A percentile compares a stretch with the other conserved stretches of the same genome.
These are phyloP conservation scores for Parnassius glacialis DNA, from an alignment of 2,888 invertebrate genomes.

Conservation along the genomic window DNA sequence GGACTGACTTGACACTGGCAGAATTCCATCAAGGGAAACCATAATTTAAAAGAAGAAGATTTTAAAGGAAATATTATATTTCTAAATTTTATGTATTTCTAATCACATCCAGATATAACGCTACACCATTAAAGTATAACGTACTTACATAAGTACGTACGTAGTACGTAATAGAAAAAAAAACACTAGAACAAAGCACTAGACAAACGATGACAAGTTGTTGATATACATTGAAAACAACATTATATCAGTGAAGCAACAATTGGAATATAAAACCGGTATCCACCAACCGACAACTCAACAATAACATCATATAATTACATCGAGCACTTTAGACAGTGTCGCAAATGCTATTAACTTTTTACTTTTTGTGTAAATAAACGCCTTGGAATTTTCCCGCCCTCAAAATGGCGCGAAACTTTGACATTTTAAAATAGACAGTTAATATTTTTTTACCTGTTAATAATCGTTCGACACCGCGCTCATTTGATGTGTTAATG, in stretches of 20 bases:
- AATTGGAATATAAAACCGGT: conserved; percentile 8
- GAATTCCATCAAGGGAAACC: too few species aligned
- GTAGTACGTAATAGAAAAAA: too few species aligned
- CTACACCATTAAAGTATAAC: too few species aligned
- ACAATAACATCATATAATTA: conserved; percentile 8
- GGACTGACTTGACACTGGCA: background rate
- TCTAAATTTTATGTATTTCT: conserved; percentile 1
- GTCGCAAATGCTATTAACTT: conserved; percentile 9
- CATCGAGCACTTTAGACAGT: background rate
- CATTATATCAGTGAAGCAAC: conserved; percentile 8
- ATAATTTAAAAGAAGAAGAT: too few species aligned
- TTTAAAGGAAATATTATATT: background rate
- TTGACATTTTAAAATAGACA: conserved; percentile 32
- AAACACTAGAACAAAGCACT: too few species aligned
- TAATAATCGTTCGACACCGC: conserved; percentile 1
- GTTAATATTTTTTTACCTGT: conserved; percentile 28
- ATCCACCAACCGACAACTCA: background rate
- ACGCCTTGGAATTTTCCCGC: conserved; percentile 22
- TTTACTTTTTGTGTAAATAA: conserved; percentile 11
- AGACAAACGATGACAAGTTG: background rate
- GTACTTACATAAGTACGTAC: too few species aligned
- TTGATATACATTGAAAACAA: conserved; percentile 16
- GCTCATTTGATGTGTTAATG: conserved; percentile 24
- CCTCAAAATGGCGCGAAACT: conserved; percentile 28
- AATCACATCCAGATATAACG: background rate